Percentiles rank a stretch among this genome's conserved stretches.
Evolutionary conservation across 2,113 vertebrate genomes (phyloP).

Genomic region (Tangachromis dhanisi): DNA sequence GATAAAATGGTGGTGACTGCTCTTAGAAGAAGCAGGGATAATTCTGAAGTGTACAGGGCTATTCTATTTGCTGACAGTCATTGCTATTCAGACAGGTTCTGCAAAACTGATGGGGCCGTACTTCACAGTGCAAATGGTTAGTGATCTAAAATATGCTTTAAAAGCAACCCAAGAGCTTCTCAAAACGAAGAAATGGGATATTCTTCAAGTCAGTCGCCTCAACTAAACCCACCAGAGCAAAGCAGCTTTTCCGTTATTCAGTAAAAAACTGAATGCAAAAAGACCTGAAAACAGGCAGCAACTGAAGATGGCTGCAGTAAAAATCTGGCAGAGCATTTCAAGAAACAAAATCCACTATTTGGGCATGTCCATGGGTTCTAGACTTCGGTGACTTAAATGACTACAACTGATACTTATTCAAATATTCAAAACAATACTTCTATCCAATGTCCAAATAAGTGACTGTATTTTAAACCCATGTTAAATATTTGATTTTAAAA

Average conservation of each 20-base stretch:
- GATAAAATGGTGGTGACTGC: neutral
- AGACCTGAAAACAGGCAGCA: neutral
- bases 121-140: neutral
- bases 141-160: neutral
- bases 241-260: neutral
- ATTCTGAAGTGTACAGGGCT: neutral
- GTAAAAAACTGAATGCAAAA: neutral
- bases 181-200: neutral
- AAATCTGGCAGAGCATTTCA: neutral
- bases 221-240: neutral
- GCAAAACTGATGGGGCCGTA: neutral
- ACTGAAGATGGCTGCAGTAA: neutral
- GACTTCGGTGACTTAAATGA: neutral
- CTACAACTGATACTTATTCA: neutral
- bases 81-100: neutral
- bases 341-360: neutral
- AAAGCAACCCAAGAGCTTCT: neutral
- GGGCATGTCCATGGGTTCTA: neutral
- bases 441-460: neutral
- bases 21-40: neutral
- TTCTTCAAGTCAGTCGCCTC: accelerated
- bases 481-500: neutral
- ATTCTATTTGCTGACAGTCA: neutral
- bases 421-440: neutral
- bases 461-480: neutral